Evolutionary conservation across 2,113 vertebrate species (phyloP), one percentile per base, ranked within the genome.

Genomic region (Epinephelus fuscoguttatus): DNA sequence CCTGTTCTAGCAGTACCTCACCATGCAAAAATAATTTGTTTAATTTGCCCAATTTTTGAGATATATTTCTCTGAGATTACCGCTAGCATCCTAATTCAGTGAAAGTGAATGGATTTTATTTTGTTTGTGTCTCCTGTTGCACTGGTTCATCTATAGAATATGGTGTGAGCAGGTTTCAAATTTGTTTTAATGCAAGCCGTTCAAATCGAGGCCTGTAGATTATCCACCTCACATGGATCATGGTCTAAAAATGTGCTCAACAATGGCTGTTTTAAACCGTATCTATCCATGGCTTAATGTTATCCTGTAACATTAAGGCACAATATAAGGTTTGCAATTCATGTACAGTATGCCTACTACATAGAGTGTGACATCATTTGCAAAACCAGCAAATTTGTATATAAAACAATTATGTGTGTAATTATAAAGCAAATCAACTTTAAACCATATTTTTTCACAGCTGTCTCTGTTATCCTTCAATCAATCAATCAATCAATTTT

Each of bases 381-480:
- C 67, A 77, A 50, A 67, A 30, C 47, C 4, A 2, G 5, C 21
- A 13, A 23, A 47, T 55, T 6, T 61, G 13, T 17, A 12, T 0
- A 25, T 74, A 27, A 68, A 69, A 18, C 17, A 47, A 23, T 33
- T 2, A 15, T 55, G 12, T 42, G 45, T 50, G 8, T 10, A 7
- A n/a, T 15, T 12, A 9, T 67, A 30, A 4, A 23, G 9, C 18
- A 33, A 19, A 25, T 40, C 3, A 6, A 45, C 15, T 19, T 33
- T 23, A 61, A 81, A 37, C 15, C 6, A 78, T 62, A n/a, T 42
- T 69, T 18, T 75, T 14, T 33, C 21, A 59, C 19, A 33, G 49
- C 71, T 9, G 27, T 33, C 2, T 4, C 45, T 23, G 10, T 18
- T 59, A 70, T 55, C 56, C 10, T 50, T 40, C n/a, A n/a, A n/a